These are phyloP conservation scores for Aepyceros melampus DNA, from an alignment of 2,113 vertebrate species.

Conservation along the genomic window DNA sequence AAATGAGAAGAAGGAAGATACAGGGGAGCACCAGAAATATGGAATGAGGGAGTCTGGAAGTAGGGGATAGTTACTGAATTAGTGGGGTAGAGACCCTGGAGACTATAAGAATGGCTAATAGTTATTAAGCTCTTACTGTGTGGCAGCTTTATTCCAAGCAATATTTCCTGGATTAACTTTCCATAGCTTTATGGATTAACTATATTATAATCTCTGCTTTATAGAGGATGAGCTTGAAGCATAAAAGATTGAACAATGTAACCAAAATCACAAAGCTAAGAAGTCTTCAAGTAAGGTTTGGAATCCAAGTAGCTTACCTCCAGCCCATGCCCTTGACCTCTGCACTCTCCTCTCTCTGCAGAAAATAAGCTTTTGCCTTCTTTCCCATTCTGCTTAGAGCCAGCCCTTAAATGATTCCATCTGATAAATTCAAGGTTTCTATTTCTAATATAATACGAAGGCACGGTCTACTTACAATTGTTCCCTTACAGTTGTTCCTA, in stretches of 20 bases:
- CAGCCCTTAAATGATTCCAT: background rate
- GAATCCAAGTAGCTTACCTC: background rate
- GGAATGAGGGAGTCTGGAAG: background rate
- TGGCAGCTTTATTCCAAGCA: background rate
- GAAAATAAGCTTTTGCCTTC: background rate
- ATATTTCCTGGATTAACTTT: background rate
- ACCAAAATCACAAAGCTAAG: background rate
- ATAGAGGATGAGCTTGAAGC: background rate
- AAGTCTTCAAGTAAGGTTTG: background rate
- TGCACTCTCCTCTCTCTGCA: background rate
- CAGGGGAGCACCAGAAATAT: background rate
- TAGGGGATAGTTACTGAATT: background rate
- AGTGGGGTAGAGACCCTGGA: background rate
- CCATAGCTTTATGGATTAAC: background rate
- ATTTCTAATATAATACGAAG: background rate
- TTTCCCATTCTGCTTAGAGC: background rate
- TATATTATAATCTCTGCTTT: background rate
- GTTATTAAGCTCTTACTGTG: background rate
- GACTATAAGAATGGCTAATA: background rate
- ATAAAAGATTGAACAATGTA: background rate
- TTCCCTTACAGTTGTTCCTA: slow-evolving; percentile 40
- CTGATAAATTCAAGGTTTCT: slow-evolving; percentile 18
- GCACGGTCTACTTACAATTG: background rate
- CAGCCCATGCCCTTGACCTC: background rate
- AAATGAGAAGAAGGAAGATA: background rate